These are phyloP conservation scores for Aricia agestis DNA, from an alignment of 1,140 invertebrate species.

Conservation along the genomic window DNA sequence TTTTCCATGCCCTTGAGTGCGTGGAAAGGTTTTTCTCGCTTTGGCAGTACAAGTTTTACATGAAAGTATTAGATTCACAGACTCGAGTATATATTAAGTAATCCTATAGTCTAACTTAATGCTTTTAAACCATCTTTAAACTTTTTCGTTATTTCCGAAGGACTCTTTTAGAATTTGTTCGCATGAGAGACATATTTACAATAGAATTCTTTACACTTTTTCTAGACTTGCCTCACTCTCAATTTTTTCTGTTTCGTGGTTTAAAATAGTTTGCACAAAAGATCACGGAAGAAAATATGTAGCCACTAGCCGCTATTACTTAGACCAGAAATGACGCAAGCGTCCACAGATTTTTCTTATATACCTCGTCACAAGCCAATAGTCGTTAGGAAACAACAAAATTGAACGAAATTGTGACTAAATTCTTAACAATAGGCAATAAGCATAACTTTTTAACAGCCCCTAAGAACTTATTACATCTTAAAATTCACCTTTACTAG, in stretches of 20 bases:
- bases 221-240: too few species aligned
- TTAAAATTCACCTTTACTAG: background rate
- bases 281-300: background rate
- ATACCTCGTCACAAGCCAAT: conserved; percentile 24
- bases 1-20: conserved; percentile 4
- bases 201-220: too few species aligned
- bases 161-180: too few species aligned
- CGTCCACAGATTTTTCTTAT: conserved; percentile 23
- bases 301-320: background rate
- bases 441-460: background rate
- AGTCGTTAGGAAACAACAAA: conserved; percentile 19
- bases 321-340: conserved; percentile 17
- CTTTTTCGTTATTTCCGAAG: too few species aligned
- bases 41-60: background rate
- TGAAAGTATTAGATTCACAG: too few species aligned
- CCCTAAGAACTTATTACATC: background rate
- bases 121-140: too few species aligned
- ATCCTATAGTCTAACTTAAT: too few species aligned
- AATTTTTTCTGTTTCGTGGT: too few species aligned
- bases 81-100: too few species aligned
- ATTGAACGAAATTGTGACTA: background rate
- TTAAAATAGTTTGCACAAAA: background rate
- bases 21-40: background rate
- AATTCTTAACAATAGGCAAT: background rate
- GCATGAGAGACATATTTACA: too few species aligned